Base-by-base conservation (phyloP, 2,888 invertebrate species). In the Zhuqinia jingwanae region DNA sequence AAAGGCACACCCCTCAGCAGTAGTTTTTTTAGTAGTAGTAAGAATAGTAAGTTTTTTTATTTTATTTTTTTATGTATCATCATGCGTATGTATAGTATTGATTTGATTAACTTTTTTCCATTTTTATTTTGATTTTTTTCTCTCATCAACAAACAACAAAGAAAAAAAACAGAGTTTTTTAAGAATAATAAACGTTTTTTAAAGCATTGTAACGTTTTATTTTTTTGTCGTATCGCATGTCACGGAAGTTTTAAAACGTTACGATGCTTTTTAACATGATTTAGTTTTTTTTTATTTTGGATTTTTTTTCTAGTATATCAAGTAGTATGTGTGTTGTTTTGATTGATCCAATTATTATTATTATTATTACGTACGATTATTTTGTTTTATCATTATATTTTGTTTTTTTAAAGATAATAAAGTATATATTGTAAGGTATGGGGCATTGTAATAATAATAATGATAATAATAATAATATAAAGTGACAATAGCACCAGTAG, bases 1-100 rank as follows among this genome's bases (percentile, higher is more conserved):
- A 89, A 89, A 89, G 89, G 89, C 89, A 89, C 89, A 87, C 87
- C 89, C 87, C 89, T 87, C 87, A 86, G 86, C 86, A 87, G 36
- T 36, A 36, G 3, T 36, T 36, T 36, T 36, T 36, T 36, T 6
- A 8, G 3, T 36, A 65, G 85, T 88, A 87, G 70, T 65, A 75
- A 75, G 75, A 53, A 56, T 56, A 75, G 56, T 56, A 56, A 56
- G 56, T 75, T 75, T 75, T 36, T 36, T 15, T 58, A 17, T 58
- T 11, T 36, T 36, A 25, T 58, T 58, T 58, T 11, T 22, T 36
- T 36, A 17, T 36, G 13, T 65, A 65, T 65, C 47, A 75, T 20
- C 75, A 25, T 47, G 70, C 53, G n/a, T 56, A 25, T 47, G 70
- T 70, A 45, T 70, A 56, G 75, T 56, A 75, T 56, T 56, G 56